Conservation (phyloP, 2,888 invertebrate species). For the Leptopterna dolabrata region DNA sequence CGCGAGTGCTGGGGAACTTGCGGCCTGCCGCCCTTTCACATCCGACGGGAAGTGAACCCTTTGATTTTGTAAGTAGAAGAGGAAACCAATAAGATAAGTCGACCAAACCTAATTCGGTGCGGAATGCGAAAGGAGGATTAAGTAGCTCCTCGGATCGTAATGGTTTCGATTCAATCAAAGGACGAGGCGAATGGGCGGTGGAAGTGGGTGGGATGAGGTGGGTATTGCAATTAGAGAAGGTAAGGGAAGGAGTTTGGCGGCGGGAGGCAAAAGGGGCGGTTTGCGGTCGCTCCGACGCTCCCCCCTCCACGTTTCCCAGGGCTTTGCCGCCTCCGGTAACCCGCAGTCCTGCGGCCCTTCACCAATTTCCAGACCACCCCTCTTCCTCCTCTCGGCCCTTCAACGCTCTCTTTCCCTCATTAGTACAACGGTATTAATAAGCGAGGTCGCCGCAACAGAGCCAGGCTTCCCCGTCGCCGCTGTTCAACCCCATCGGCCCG, state of each 20-base stretch:
- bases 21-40: neutral
- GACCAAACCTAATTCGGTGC: slow-evolving; percentile 17
- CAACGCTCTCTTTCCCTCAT: slow-evolving; percentile 42
- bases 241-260: slow-evolving; percentile 46
- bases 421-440: slow-evolving; percentile 47
- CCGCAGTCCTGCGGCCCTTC: slow-evolving; percentile 45
- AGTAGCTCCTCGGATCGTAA: neutral
- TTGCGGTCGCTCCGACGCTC: neutral
- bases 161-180: slow-evolving; percentile 45
- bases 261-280: neutral
- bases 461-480: neutral
- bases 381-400: neutral
- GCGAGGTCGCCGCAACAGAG: slow-evolving; percentile 40
- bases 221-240: slow-evolving; percentile 48
- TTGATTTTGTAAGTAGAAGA: slow-evolving; percentile 32
- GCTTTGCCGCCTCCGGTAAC: slow-evolving; percentile 10
- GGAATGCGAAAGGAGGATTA: slow-evolving; percentile 36
- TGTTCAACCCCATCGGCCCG: neutral
- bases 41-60: neutral
- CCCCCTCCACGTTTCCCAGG: neutral
- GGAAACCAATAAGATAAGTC: slow-evolving; percentile 39
- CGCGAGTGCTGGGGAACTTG: neutral
- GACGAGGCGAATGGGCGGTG: neutral
- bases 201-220: neutral
- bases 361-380: slow-evolving; percentile 28